phyloP scores from a whole-genome alignment of 2,797 vertebrate genomes.

The Spheniscus humboldti region DNA sequence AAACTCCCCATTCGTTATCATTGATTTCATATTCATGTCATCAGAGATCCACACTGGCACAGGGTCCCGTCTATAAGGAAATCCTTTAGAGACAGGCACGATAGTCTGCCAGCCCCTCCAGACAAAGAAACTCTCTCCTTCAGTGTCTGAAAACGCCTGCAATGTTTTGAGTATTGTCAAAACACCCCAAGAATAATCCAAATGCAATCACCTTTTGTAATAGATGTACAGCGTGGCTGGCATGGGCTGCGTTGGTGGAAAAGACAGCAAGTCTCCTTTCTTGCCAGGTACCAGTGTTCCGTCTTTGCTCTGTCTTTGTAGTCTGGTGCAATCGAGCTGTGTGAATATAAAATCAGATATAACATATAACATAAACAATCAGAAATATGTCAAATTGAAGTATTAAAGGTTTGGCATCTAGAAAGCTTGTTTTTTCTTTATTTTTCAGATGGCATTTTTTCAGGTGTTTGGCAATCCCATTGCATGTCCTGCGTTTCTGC shows the following conservation, averaged over 20 bases:
- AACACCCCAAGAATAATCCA: neutral
- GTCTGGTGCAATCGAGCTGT: neutral
- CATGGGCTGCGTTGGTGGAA: accelerated
- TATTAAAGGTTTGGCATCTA: neutral
- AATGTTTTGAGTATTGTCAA: neutral
- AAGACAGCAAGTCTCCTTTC: neutral
- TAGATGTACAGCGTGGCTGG: neutral
- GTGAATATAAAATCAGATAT: neutral
- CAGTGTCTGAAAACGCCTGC: neutral
- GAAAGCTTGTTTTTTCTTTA: neutral
- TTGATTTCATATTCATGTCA: neutral
- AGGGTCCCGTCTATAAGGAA: neutral
- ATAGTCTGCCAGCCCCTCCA: neutral
- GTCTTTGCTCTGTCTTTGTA: neutral
- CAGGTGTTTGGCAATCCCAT: neutral
- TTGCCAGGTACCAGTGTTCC: neutral
- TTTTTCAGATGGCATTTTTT: neutral
- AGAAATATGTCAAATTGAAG: neutral
- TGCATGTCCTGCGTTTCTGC: neutral
- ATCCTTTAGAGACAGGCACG: neutral
- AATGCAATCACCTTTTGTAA: neutral
- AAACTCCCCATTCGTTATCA: neutral
- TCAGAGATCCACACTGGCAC: neutral
- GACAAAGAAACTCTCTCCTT: neutral
- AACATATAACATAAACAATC: neutral